phyloP scores from a whole-genome alignment of 1,140 invertebrate genomes.

The Drosophila pachea region DNA sequence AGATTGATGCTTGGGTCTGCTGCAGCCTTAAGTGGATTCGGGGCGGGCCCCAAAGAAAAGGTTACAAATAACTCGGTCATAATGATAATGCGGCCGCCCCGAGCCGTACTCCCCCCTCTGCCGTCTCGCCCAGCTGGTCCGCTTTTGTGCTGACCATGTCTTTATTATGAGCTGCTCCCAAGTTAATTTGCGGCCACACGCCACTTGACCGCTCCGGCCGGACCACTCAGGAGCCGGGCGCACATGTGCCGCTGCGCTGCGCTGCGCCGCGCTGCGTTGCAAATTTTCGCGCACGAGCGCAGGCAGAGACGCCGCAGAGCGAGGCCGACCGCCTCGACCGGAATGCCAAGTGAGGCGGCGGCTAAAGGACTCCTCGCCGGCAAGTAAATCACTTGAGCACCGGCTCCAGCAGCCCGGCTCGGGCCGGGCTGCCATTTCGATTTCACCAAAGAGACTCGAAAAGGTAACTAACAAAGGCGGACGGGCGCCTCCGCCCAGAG shows the following conservation, averaged over 20 bases:
- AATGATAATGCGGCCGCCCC: slow-evolving; percentile 26
- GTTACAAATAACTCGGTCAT: slow-evolving; percentile 41
- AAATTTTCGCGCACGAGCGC: slow-evolving; percentile 74
- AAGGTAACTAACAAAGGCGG: slow-evolving; percentile 73
- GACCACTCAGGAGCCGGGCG: slow-evolving; percentile 14
- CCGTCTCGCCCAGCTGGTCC: background rate
- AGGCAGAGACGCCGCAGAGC: background rate
- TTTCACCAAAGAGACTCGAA: slow-evolving; percentile 70
- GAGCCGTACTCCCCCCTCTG: background rate
- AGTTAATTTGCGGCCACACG: slow-evolving; percentile 69
- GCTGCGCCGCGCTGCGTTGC: slow-evolving; percentile 30
- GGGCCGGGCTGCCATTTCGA: slow-evolving; percentile 68
- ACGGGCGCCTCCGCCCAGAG: background rate
- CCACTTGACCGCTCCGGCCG: slow-evolving; percentile 27
- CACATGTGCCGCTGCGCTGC: slow-evolving; percentile 44
- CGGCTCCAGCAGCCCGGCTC: slow-evolving; percentile 19
- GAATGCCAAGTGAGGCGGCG: slow-evolving; percentile 66
- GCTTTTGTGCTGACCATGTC: slow-evolving; percentile 70
- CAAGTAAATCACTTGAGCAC: slow-evolving; percentile 73
- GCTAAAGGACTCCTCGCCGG: slow-evolving; percentile 62
- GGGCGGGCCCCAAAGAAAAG: slow-evolving; percentile 13
- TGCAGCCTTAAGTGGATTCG: slow-evolving; percentile 68
- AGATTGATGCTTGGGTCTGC: slow-evolving; percentile 68
- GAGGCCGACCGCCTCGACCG: slow-evolving; percentile 42
- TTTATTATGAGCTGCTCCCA: slow-evolving; percentile 65